Percentiles rank a stretch among this genome's conserved stretches.
Evolutionary conservation across 2,888 invertebrate genomes (phyloP).

Genomic region (Alentia gelatinosa): DNA sequence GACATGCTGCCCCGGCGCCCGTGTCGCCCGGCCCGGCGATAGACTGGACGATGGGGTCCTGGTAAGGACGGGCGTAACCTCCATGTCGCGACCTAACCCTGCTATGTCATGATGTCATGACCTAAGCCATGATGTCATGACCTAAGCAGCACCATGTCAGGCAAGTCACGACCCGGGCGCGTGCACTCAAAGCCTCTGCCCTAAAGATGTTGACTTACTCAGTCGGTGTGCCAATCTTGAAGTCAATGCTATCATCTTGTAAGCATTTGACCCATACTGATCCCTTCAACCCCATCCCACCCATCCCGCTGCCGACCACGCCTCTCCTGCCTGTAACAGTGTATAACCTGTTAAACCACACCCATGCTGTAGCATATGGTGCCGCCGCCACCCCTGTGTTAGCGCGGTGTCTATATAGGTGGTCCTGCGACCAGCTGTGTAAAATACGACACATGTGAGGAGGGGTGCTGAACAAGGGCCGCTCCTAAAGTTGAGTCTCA

Average conservation of each 20-base stretch:
- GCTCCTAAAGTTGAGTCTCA: too few species aligned
- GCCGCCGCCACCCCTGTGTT: neutral
- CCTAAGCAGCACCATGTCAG: neutral
- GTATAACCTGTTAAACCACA: neutral
- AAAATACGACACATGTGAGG: slow-evolving; percentile 5
- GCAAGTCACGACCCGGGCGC: neutral
- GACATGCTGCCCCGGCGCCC: neutral
- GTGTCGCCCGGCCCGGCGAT: neutral
- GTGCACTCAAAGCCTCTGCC: neutral
- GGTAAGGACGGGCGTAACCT: neutral
- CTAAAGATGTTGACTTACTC: slow-evolving; percentile 19
- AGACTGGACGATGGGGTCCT: neutral
- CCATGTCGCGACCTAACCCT: neutral
- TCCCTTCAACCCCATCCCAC: neutral
- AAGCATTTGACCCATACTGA: neutral
- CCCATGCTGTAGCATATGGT: neutral
- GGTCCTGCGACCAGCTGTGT: slow-evolving; percentile 18
- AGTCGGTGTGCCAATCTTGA: neutral
- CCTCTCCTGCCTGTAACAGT: neutral
- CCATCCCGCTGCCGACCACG: neutral
- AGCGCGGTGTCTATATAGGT: neutral
- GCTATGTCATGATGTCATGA: neutral
- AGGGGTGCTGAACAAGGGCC: too few species aligned
- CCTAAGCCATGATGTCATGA: neutral
- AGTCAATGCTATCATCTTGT: slow-evolving; percentile 9